Evolutionary conservation across 1,140 invertebrate genomes (phyloP), one percentile per base, ranked within the genome.

Genomic region (Drosophila ercepeae): DNA sequence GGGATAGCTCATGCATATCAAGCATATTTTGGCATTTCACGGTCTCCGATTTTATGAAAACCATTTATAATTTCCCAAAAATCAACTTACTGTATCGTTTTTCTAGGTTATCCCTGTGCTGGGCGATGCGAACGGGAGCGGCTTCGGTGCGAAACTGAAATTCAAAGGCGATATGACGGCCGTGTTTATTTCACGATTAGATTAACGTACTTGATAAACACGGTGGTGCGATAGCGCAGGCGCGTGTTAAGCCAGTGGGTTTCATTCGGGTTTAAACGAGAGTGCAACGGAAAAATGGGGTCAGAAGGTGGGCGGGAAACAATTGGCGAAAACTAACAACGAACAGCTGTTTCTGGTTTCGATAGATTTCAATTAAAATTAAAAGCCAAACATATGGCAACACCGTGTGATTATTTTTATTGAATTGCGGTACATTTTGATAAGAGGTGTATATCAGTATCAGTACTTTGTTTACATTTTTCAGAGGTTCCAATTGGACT

Each of bases 161-260:
- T 48, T 32, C 5, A 16, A 16, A 46, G 32, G 49, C 69, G 63
- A 14, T 46, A 14, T 50, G 55, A 25, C 46, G 34, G 27, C 50
- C 48, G 44, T 41, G 53, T 70, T 65, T 60, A 65, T 45, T 32
- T 44, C 45, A 58, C 65, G 81, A 86, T 88, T 77, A 81, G 82
- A 86, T 81, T 81, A 84, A 46, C 32, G 44, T 29, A 32, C 39
- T 25, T 82, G 77, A 86, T 88, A 88, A 74, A 61, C 29, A 34
- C 44, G 44, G 32, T 16, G 34, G 34, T 18, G 13, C 5, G 5
- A 76, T 9, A 36, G 81, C 81, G 81, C 81, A 86, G 29, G 76
- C 81, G 81, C 68, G 58, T 34, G 23, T n/a, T 19, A 39, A 9
- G 29, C 29, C 9, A 32, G 29, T 32, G 9, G 9, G 9, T 60